phyloP scores from a whole-genome alignment of 2,797 vertebrate genomes.

The Sarcophilus harrisii region DNA sequence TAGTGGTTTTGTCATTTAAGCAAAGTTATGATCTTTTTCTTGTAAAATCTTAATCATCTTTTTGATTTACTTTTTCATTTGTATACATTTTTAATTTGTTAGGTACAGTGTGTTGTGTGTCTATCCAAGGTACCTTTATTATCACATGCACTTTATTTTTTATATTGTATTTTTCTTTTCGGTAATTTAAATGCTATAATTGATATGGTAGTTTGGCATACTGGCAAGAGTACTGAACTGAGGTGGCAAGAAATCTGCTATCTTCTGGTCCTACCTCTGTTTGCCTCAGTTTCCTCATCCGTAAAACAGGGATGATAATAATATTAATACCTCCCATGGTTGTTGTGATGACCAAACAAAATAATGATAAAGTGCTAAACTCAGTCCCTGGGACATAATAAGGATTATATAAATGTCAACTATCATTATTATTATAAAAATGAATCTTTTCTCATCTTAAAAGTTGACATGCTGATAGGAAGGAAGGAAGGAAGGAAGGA shows the following conservation, averaged over 20 bases:
- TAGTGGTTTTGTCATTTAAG: conserved; percentile 63
- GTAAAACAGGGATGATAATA: neutral
- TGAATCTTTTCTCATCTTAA: neutral
- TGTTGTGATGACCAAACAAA: neutral
- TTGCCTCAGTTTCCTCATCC: neutral
- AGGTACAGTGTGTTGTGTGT: neutral
- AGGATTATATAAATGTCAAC: neutral
- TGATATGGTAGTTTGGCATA: neutral
- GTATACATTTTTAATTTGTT: conserved; percentile 41
- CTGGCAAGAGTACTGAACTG: neutral
- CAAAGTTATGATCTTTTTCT: conserved; percentile 35
- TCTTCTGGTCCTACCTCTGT: neutral
- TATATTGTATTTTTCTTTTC: neutral
- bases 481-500: no score
- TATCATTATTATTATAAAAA: neutral
- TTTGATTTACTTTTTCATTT: conserved; percentile 32
- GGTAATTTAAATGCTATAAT: neutral
- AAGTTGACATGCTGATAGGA: neutral
- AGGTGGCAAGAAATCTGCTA: neutral
- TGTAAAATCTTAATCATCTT: neutral
- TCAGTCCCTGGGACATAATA: neutral
- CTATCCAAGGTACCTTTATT: conserved; percentile 23
- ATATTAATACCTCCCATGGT: neutral
- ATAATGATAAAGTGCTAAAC: neutral
- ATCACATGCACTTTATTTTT: conserved; percentile 33